Base-by-base conservation (phyloP, 2,797 vertebrate genomes). In the Fratercula arctica region DNA sequence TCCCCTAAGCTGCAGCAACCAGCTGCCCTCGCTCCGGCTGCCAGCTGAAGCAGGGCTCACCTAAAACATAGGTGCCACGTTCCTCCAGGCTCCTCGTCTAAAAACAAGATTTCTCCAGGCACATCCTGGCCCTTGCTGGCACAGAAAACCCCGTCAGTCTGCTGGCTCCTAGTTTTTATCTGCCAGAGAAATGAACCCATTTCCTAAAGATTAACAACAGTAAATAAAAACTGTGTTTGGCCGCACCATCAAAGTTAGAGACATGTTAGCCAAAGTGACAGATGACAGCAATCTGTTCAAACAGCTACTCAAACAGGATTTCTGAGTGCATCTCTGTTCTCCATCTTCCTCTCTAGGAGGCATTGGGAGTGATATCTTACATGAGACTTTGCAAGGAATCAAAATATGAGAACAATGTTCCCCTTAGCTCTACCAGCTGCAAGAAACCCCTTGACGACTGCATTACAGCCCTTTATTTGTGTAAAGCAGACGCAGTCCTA, bases 61-160 rank as follows among this genome's bases (percentile, higher is more conserved):
- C 61, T 78, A 3, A 54, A 12, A 5, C 13, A 35, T 5, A 45
- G 53, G 26, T 7, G 13, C 13, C 25, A 3, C 0, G 0, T 72
- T 90, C 39, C 25, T 82, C 28, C 31, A 23, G 46, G 50, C 2
- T 77, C 17, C 31, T 81, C 16, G 9, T 4, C 43, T 59, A 2
- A 76, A 87, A 13, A 0, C 19, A 41, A 10, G 28, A 70, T 23
- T 80, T 91, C 26, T 63, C 35, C 16, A 79, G 50, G 17, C 29
- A 54, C 11, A 15, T 84, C 39, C 25, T 74, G 2, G 0, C 19
- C 18, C 11, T 21, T 57, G 16, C 35, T 87, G 54, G n/a, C 46
- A 72, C 0, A 8, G 21, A 50, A 72, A 61, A n/a, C 4, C 3
- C 56, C 48, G 20, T 8, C 33, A 86, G 51, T 26, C 28, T 76